Percentiles rank a stretch among this genome's conserved stretches.
Conservation (phyloP, 2,113 vertebrate species). For the Phrynosoma blainvillii region DNA sequence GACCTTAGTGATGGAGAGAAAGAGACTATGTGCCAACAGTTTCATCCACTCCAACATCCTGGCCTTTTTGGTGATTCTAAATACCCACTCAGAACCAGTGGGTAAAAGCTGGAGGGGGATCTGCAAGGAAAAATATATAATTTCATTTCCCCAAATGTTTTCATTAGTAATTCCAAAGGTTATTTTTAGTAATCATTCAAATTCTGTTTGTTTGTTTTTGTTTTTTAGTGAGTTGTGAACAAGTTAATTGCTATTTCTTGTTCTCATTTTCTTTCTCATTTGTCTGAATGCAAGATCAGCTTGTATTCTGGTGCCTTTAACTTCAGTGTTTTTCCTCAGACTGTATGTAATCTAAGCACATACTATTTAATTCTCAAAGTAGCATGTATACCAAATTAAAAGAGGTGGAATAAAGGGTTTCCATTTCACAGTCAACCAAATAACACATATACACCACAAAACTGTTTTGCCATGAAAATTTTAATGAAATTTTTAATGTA, state of each 20-base stretch:
- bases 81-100: too few species aligned
- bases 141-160: too few species aligned
- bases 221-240: not conserved
- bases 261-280: not conserved
- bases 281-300: not conserved
- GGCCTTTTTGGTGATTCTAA: too few species aligned
- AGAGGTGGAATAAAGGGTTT: not conserved
- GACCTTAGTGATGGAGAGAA: too few species aligned
- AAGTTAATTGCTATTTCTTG: not conserved
- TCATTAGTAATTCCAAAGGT: too few species aligned
- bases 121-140: too few species aligned
- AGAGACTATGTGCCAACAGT: too few species aligned
- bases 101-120: too few species aligned
- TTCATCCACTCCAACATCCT: too few species aligned
- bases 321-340: not conserved
- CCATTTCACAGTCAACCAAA: not conserved
- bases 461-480: not conserved
- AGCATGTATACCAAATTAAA: not conserved
- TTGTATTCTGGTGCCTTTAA: not conserved
- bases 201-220: too few species aligned
- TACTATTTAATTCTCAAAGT: not conserved
- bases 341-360: not conserved
- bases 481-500: not conserved
- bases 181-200: too few species aligned
- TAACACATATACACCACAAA: not conserved